Conservation (phyloP, 2,888 invertebrate genomes). For the Drosophila hamatofila region DNA sequence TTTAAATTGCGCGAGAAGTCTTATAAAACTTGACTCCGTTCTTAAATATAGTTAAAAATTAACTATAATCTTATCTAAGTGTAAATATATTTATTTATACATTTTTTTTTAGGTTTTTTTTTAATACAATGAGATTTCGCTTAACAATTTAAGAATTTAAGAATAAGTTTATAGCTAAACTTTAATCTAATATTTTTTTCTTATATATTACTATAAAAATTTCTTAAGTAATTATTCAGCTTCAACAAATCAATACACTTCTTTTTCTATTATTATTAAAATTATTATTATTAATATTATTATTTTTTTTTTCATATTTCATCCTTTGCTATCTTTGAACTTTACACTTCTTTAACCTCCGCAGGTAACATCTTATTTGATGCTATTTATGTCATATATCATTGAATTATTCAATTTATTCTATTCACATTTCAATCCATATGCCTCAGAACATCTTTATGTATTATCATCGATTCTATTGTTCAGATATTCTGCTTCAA, state of each 20-base stretch:
- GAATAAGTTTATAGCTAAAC: too few relatives aligned
- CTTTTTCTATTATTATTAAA: too few relatives aligned
- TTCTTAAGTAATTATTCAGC: too few relatives aligned
- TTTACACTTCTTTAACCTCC: neutral
- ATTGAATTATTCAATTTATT: constrained; percentile 20
- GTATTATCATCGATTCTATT: constrained; percentile 32
- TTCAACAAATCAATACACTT: too few relatives aligned
- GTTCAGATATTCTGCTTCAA: constrained; percentile 41
- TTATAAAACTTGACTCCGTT: too few relatives aligned
- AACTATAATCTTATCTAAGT: neutral
- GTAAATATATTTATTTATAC: neutral
- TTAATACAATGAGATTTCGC: too few relatives aligned
- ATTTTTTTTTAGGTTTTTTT: too few relatives aligned
- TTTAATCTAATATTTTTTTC: too few relatives aligned
- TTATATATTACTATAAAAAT: too few relatives aligned
- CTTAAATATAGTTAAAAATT: neutral
- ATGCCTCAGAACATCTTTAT: constrained; percentile 29
- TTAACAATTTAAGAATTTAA: too few relatives aligned
- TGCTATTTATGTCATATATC: constrained; percentile 41
- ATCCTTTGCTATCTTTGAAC: too few relatives aligned
- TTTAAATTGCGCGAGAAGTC: neutral
- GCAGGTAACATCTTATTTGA: neutral
- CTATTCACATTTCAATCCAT: constrained; percentile 24
- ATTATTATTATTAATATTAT: too few relatives aligned
- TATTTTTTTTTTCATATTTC: neutral